A percentile compares a stretch with the other conserved stretches of the same genome.
phyloP scores from a whole-genome alignment of 2,888 invertebrate species.

The Pherbina coryleti region DNA sequence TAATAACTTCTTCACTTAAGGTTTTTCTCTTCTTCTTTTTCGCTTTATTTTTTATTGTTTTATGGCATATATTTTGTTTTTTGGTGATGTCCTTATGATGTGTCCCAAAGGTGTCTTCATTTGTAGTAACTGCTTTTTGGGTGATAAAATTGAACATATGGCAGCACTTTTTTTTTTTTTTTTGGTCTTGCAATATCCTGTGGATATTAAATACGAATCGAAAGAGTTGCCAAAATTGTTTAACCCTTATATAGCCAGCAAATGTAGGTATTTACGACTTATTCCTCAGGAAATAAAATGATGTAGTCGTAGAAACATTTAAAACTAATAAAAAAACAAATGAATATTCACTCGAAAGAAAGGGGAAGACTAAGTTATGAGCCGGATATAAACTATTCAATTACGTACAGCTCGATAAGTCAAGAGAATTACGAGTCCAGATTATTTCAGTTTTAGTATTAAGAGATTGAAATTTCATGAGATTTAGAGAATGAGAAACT shows the following conservation, averaged over 20 bases:
- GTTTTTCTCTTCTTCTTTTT: not conserved
- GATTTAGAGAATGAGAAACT: no score
- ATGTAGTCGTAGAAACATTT: no score
- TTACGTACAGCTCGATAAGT: no score
- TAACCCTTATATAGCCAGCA: no score
- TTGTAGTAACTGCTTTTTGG: slow-evolving; percentile 1
- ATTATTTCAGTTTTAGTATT: no score
- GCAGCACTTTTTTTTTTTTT: not conserved
- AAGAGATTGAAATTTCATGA: no score
- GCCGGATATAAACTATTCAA: no score
- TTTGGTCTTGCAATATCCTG: not conserved
- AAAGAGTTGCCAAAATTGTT: not conserved
- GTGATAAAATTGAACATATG: not conserved
- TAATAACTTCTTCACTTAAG: not conserved
- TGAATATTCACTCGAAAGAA: not conserved
- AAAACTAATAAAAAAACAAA: not conserved
- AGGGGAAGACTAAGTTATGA: no score
- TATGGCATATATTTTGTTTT: not conserved
- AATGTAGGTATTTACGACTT: no score
- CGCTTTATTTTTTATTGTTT: not conserved
- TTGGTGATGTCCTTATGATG: slow-evolving; percentile 29
- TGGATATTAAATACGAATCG: not conserved
- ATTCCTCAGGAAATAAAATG: no score
- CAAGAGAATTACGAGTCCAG: no score
- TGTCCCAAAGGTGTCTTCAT: slow-evolving; percentile 31